These are phyloP conservation scores for Resseliella maxima DNA, from an alignment of 2,888 invertebrate genomes.

Conservation along the genomic window DNA sequence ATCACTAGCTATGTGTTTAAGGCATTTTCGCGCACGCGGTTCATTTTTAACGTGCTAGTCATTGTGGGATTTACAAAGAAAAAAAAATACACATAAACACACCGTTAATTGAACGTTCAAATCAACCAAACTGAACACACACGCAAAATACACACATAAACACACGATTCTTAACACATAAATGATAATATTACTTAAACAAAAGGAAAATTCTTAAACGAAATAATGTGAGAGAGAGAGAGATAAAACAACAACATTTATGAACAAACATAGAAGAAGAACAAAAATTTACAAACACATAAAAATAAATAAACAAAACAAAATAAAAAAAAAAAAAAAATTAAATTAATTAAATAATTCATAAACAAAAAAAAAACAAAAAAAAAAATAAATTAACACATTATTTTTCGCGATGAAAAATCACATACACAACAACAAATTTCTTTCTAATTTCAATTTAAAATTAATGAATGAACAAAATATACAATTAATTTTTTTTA, in stretches of 20 bases:
- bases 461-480: slow-evolving; percentile 23
- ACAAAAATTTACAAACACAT: no score
- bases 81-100: background rate
- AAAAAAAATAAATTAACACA: background rate
- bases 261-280: no score
- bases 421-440: slow-evolving; percentile 39
- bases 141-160: slow-evolving; percentile 6
- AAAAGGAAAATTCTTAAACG: slow-evolving; percentile 24
- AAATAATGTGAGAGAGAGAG: background rate
- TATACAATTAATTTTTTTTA: slow-evolving; percentile 47
- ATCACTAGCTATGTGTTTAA: slow-evolving; percentile 39
- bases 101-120: background rate
- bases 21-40: slow-evolving; percentile 48
- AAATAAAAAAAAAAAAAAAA: background rate
- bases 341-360: background rate
- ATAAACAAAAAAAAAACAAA: background rate
- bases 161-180: slow-evolving; percentile 24
- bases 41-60: background rate
- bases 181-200: slow-evolving; percentile 49
- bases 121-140: background rate
- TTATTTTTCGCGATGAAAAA: slow-evolving; percentile 35
- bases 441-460: slow-evolving; percentile 51
- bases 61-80: background rate
- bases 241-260: background rate
- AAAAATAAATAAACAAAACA: background rate